Evolutionary conservation across 2,797 vertebrate species (phyloP).

Genomic region (Halcyon chelicuti): DNA sequence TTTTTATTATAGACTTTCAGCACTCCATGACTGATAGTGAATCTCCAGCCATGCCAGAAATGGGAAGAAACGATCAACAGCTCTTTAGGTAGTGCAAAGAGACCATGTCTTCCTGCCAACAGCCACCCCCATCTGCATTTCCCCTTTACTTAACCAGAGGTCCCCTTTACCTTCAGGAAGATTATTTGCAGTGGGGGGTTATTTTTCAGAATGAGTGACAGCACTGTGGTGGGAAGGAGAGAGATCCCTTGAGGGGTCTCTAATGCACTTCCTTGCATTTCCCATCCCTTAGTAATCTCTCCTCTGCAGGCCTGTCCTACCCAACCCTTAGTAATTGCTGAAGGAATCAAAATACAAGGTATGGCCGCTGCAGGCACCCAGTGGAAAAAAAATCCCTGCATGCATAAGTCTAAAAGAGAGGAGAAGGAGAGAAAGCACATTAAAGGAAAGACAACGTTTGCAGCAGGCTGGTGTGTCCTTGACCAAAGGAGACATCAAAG

Average conservation of each 20-base stretch:
- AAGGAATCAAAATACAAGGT: slow-evolving; percentile 18
- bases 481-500: slow-evolving; percentile 51
- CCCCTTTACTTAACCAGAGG: not conserved
- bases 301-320: slow-evolving; percentile 3
- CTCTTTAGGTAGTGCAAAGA: not conserved
- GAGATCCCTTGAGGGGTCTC: not conserved
- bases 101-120: not conserved
- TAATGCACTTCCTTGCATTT: not conserved
- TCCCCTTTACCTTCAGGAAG: not conserved
- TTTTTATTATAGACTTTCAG: slow-evolving; percentile 50
- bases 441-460: slow-evolving; percentile 40
- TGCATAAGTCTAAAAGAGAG: not conserved
- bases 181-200: not conserved
- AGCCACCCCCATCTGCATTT: not conserved
- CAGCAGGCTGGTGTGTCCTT: slow-evolving; percentile 47
- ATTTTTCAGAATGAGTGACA: slow-evolving; percentile 4
- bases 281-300: not conserved
- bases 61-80: not conserved
- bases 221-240: not conserved
- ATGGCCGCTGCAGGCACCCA: not conserved
- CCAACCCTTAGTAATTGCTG: not conserved
- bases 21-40: not conserved
- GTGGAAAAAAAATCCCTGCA: not conserved
- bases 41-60: slow-evolving; percentile 25
- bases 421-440: not conserved